Base-by-base conservation (phyloP, 2,113 vertebrate species). In the Gasterosteus aculeatus region DNA sequence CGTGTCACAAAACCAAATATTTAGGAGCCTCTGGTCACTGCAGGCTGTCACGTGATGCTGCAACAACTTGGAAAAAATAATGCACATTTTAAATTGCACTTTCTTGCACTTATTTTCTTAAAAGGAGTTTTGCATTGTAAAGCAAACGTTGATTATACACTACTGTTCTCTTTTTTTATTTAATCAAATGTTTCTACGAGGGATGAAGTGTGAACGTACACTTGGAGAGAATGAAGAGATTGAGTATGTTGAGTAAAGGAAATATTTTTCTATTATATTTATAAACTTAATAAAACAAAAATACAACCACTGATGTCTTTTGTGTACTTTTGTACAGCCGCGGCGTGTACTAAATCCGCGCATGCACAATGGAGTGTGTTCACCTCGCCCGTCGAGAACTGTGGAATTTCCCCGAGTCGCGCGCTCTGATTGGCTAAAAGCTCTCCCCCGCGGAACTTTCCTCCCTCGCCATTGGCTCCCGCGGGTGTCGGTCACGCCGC, bases 371-470 rank as follows among this genome's bases (percentile, higher is more conserved):
- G 10, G n/a, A n/a, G 1, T 42, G 9, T 10, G 41, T 3, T 1
- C 29, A 58, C 33, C n/a, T 61, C 31, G 0, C 26, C 2, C 8
- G 16, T 41, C 0, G 18, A 65, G 46, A 80, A 60, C 22, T 41
- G 57, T 78, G 93, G 94, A 94, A 94, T 92, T 93, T 91, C 93
- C 91, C 92, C 82, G n/a, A 1, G 16, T n/a, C 10, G 5, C 0
- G 2, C 11, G 1, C 41, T 73, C 15, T 60, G 60, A 87, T 89
- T 90, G 88, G 87, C 39, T 14, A 0, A 19, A 2, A 7, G 10
- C 0, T 14, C 51, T 0, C 38, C 46, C 7, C 46, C 2, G 11
- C 3, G 1, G n/a, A 75, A 61, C 44, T 53, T 66, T 29, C 5
- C 70, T 70, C 19, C 5, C 66, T 80, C 22, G 0, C 57, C 2